Evolutionary conservation across 2,113 vertebrate species (phyloP), one percentile per base, ranked within the genome.

Genomic region (Oncorhynchus gorbuscha): DNA sequence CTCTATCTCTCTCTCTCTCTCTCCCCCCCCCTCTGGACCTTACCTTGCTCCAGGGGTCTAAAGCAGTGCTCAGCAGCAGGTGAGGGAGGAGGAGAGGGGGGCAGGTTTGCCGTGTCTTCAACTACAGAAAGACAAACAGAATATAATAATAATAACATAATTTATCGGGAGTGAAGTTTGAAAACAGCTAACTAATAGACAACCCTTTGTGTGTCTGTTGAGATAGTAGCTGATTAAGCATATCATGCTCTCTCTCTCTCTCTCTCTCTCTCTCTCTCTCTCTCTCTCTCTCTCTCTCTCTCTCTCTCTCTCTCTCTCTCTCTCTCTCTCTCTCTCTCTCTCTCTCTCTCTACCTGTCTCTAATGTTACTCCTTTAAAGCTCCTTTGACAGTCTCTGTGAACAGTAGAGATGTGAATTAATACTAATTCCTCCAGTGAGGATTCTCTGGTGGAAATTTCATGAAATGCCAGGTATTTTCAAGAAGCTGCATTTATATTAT

Each of bases 81-180:
- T 1, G 98, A 99, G 0, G 96, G 97, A 75, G 98, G 98, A 48
- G 98, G 98, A 71, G 98, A 99, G 73, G 98, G 98, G 85, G 98
- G 98, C 92, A 99, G 92, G 87, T 99, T 97, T 89, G 96, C 92
- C 78, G 97, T 96, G 84, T 99, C 98, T 93, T 99, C 97, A 71
- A 96, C 96, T 97, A 90, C 28, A 82, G n/a, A 26, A 65, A 83
- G 45, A 90, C 28, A 82, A 18, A 26, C 62, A 83, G 45, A n/a
- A n/a, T n/a, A n/a, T n/a, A n/a, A n/a, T n/a, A n/a, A n/a, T n/a
- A n/a, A n/a, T n/a, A n/a, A n/a, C n/a, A n/a, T n/a, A n/a, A 20
- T 13, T 11, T 24, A 48, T 20, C 24, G 6, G 35, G 58, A 16
- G 7, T 18, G 45, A 28, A 64, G 18, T n/a, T 62, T 9, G 5